A percentile compares a stretch with the other conserved stretches of the same genome.
Evolutionary conservation across 2,888 invertebrate species (phyloP).

Genomic region (Nomada ferruginata): DNA sequence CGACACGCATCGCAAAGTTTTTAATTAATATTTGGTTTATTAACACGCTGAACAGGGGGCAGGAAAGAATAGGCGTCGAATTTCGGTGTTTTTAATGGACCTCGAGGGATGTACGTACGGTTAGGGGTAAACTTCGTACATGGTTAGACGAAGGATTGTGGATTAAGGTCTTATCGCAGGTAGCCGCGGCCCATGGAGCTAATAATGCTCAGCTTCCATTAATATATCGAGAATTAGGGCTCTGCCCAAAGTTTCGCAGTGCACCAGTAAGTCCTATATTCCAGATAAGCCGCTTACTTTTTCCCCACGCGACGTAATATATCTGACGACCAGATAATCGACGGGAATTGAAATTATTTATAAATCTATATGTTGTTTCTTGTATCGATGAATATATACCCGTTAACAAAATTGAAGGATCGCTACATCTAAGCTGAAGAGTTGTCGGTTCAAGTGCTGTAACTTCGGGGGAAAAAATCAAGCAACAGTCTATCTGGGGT

Average conservation of each 20-base stretch:
- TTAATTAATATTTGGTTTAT: not conserved
- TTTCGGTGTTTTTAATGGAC: conserved; percentile 8
- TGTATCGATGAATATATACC: too few species aligned
- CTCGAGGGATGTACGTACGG: not conserved
- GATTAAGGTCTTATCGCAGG: conserved; percentile 60
- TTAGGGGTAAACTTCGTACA: conserved; percentile 1
- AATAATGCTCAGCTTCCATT: conserved; percentile 57
- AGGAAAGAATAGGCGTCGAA: not conserved
- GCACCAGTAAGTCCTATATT: conserved; percentile 22
- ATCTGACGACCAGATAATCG: conserved; percentile 15
- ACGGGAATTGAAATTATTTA: not conserved
- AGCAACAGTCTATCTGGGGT: too few species aligned
- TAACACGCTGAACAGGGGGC: not conserved
- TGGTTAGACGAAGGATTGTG: conserved; percentile 33
- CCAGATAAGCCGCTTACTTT: conserved; percentile 49
- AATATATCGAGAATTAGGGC: conserved; percentile 61
- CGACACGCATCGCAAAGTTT: too few species aligned
- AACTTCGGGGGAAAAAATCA: too few species aligned
- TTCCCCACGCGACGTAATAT: conserved; percentile 3
- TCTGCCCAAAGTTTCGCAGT: conserved; percentile 36
- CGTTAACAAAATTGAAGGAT: too few species aligned
- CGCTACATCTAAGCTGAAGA: too few species aligned
- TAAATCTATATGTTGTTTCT: too few species aligned
- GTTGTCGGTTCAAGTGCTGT: too few species aligned
- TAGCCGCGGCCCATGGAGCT: conserved; percentile 31